Base-by-base conservation (phyloP, 2,113 vertebrate genomes). In the Trichomycterus rosablanca region DNA sequence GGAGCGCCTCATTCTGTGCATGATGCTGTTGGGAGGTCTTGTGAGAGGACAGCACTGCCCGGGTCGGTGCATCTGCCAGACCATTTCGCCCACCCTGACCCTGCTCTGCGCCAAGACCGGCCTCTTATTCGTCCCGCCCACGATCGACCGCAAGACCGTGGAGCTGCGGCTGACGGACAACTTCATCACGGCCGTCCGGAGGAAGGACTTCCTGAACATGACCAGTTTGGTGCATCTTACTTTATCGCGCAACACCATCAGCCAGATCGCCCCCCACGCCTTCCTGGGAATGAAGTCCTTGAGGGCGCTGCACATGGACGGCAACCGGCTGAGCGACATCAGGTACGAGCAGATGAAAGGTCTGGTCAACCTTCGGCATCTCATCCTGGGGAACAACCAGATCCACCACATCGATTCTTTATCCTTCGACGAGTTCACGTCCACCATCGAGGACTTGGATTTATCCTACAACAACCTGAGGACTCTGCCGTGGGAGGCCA, bases 371-470 rank as follows among this genome's bases (percentile, higher is more conserved):
- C 83, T 97, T 2, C 89, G 94, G 7, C 95, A 96, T 78, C 87
- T 97, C 54, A 97, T 97, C 66, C 80, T 96, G 0, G 92, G 92
- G 3, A 97, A 97, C 87, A 97, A 97, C 78, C 95, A 97, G 74
- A 90, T 97, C 76, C 89, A 90, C 52, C 62, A 80, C 22, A 88
- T 97, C 24, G 91, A 92, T 6, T 44, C 84, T 0, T 88, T 83
- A 0, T 82, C 93, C 2, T 97, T 97, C 0, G 86, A 92, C 1
- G 90, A 92, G 78, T 97, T 96, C 71, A 85, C 95, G 23, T 67
- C 85, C 71, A 97, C 93, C 0, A 92, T 97, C 11, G 95, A 97
- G 67, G 95, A 97, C 71, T 80, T 97, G 57, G 95, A 97, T 72
- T 80, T 97, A 37, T 97, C 95, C 18, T 96, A 93, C 50, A 97